Base-by-base conservation (phyloP, 2,113 vertebrate genomes). In the Phalacrocorax carbo region DNA sequence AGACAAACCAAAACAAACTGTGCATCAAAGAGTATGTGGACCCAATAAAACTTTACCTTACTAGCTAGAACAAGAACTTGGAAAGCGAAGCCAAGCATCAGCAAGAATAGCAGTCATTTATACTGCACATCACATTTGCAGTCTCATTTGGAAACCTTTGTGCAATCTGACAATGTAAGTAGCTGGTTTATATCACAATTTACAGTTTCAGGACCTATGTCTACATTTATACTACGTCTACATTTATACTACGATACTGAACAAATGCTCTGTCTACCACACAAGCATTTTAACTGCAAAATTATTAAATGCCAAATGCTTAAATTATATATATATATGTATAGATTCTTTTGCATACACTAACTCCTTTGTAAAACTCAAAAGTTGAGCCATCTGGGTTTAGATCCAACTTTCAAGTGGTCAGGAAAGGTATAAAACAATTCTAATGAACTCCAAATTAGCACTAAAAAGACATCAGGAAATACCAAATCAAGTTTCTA, bases 341-440 rank as follows among this genome's bases (percentile, higher is more conserved):
- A 29, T 9, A 1, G 1, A 38, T 29, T 21, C 30, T 62, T n/a
- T 44, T 25, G 27, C 20, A 38, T 7, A 60, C 0, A 7, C 3
- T 36, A 85, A 22, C 20, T 30, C 38, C 25, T 71, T 55, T 2
- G 11, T n/a, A 80, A 38, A 81, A 83, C 32, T 64, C 52, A 36
- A 2, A 84, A 61, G 60, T n/a, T 93, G 36, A 83, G 5, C 15
- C 22, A 42, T 21, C 52, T 86, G 12, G 2, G 21, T 66, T 92
- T 85, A 66, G n/a, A 94, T 40, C 3, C 48, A 80, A 34, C 14
- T 34, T 86, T 55, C 15, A 62, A 64, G 26, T 9, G 19, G 18
- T 46, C 12, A 46, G 76, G 52, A 60, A 62, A 46, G 13, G 7
- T 70, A 65, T 34, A 84, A 94, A 66, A 7, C 8, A 69, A 84